Evolutionary conservation across 2,888 invertebrate genomes (phyloP).

Genomic region (Latrodectus hesperus): DNA sequence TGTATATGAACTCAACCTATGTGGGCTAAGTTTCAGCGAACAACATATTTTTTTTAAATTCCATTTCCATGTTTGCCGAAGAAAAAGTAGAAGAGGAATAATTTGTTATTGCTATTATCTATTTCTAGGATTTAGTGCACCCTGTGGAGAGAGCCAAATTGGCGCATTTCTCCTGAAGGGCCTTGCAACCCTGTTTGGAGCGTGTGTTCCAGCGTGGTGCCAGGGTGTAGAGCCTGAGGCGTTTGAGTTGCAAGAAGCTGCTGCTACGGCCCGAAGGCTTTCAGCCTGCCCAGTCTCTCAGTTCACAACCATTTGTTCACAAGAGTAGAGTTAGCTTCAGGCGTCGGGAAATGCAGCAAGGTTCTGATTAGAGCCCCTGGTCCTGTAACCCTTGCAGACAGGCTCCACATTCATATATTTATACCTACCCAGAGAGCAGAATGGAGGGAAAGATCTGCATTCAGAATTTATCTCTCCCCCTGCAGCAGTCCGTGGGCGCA

Average conservation of each 20-base stretch:
- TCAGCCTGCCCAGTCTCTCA: slow-evolving; percentile 38
- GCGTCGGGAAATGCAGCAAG: slow-evolving; percentile 53
- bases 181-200: slow-evolving; percentile 36
- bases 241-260: slow-evolving; percentile 53
- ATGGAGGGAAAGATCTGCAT: not conserved
- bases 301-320: slow-evolving; percentile 64
- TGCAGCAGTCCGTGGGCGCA: not conserved
- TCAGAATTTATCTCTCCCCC: not conserved
- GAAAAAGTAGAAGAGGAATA: not conserved
- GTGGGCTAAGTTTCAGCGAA: no score
- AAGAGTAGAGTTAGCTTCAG: slow-evolving; percentile 44
- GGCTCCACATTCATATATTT: slow-evolving; percentile 22
- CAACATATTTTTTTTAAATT: no score
- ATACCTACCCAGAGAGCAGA: slow-evolving; percentile 8
- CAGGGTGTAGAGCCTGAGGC: slow-evolving; percentile 14
- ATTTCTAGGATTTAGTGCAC: not conserved
- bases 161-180: slow-evolving; percentile 26
- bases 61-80: not conserved
- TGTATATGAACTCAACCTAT: no score
- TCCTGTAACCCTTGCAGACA: slow-evolving; percentile 29
- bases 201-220: slow-evolving; percentile 58
- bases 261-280: slow-evolving; percentile 22
- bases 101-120: not conserved
- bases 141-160: slow-evolving; percentile 37
- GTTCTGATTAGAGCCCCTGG: slow-evolving; percentile 62